Conservation (phyloP, 2,888 invertebrate genomes). For the Apamea epomidion region DNA sequence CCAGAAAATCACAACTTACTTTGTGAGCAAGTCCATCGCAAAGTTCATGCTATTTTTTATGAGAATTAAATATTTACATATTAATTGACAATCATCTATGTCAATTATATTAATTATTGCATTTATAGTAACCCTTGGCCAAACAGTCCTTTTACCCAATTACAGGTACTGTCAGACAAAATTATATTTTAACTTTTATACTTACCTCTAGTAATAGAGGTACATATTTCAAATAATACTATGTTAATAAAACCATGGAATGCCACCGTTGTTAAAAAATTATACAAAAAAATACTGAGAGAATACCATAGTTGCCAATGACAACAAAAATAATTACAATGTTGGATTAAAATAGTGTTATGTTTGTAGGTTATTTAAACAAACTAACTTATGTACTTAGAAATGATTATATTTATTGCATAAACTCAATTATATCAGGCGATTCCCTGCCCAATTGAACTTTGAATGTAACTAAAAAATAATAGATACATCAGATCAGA, state of each 20-base stretch:
- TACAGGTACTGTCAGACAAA: slow-evolving; percentile 49
- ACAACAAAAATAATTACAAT: slow-evolving; percentile 6
- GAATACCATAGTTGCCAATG: slow-evolving; percentile 26
- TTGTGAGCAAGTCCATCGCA: background rate
- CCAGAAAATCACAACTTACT: background rate
- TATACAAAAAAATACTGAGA: slow-evolving; percentile 34
- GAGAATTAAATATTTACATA: background rate
- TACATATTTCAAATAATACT: slow-evolving; percentile 27
- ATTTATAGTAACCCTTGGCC: slow-evolving; percentile 28
- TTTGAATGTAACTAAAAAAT: background rate
- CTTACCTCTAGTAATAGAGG: slow-evolving; percentile 1
- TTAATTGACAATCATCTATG: background rate
- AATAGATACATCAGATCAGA: background rate
- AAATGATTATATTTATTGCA: background rate
- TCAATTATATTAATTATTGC: slow-evolving; percentile 1
- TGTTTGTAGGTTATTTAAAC: background rate
- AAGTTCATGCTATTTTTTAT: background rate
- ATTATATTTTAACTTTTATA: slow-evolving; percentile 25
- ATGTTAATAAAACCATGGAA: slow-evolving; percentile 55
- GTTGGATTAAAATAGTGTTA: slow-evolving; percentile 14
- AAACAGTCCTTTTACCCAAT: slow-evolving; percentile 48
- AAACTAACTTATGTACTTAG: background rate
- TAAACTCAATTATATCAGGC: background rate
- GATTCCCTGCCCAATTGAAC: background rate
- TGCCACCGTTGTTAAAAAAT: slow-evolving; percentile 30